Evolutionary conservation across 2,113 vertebrate genomes (phyloP).

Genomic region (Ornithorhynchus anatinus): DNA sequence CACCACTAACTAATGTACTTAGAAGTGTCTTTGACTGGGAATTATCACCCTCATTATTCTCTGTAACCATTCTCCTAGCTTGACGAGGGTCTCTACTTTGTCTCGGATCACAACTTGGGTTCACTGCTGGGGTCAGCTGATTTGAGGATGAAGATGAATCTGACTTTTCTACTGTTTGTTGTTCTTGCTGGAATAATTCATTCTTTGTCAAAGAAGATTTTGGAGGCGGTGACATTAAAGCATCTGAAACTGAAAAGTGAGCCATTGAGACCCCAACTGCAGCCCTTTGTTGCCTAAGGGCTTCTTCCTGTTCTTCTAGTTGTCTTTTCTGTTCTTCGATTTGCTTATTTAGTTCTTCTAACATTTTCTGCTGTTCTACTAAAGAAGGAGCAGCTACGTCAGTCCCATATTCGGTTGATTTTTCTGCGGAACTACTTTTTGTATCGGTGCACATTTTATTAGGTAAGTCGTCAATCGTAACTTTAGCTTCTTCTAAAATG

Average conservation of each 20-base stretch:
- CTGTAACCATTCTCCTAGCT: conserved; percentile 64
- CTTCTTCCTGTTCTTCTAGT: conserved; percentile 92
- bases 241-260: conserved; percentile 92
- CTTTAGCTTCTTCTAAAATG: conserved; percentile 88
- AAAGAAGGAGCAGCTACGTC: conserved; percentile 66
- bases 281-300: conserved; percentile 88
- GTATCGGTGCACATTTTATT: conserved; percentile 62
- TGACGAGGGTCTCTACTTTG: conserved; percentile 89
- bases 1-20: conserved; percentile 9
- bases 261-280: conserved; percentile 95
- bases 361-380: conserved; percentile 90
- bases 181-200: conserved; percentile 80
- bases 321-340: conserved; percentile 95
- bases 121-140: conserved; percentile 69
- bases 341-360: conserved; percentile 93
- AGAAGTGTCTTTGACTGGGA: neutral
- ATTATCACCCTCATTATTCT: conserved; percentile 49
- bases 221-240: conserved; percentile 88
- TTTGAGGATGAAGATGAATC: conserved; percentile 54
- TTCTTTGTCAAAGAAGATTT: conserved; percentile 73
- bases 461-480: conserved; percentile 72
- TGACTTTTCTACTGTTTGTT: conserved; percentile 73
- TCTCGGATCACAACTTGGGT: conserved; percentile 79
- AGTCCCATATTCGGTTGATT: conserved; percentile 29
- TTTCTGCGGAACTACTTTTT: conserved; percentile 39